Base-by-base conservation (phyloP, 2,888 invertebrate genomes). In the Sesamia inferens region DNA sequence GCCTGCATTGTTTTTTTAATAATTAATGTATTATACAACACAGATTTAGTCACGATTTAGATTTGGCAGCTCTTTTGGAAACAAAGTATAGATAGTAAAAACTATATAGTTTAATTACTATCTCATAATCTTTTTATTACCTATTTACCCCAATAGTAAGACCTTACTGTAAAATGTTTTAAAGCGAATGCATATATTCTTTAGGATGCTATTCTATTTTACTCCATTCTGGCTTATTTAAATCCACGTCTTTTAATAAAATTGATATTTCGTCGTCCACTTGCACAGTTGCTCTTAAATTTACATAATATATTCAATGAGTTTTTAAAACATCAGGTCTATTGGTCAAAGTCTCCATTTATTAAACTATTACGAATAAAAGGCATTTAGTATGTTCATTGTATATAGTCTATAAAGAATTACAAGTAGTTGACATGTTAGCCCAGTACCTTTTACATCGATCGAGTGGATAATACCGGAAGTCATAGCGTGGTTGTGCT, bases 391-490 rank as follows among this genome's bases (percentile, higher is more conserved):
- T 72, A 71, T 71, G 65, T 71, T 24, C 42, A 67, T 48, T 67
- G 22, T 69, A 67, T 54, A 24, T 39, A 62, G 51, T 68, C 69
- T 69, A 61, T 77, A 73, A 76, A 79, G 70, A 68, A 79, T 79
- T 82, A 78, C 68, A 63, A 79, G 64, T 78, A 78, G 78, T 80
- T 76, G 75, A 75, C 74, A 74, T 75, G 75, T 81, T 76, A 64
- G 75, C 65, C 75, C 62, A 78, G 80, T 77, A 84, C 84, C 85
- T 88, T 90, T 87, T 88, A 86, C 87, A 89, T 88, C 86, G 87
- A n/a, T 78, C 80, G 75, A n/a, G n/a, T 78, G 80, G 87, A 84
- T 88, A 88, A 87, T 85, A 88, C 83, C 89, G 91, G 92, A 92
- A 92, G 82, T 83, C 71, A 68, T 74, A 16, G 68, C 58, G 67